A percentile compares a stretch with the other conserved stretches of the same genome.
These are phyloP conservation scores for Acropora tenuis DNA, from an alignment of 64 coral and sea anemone genomes.

Conservation along the genomic window DNA sequence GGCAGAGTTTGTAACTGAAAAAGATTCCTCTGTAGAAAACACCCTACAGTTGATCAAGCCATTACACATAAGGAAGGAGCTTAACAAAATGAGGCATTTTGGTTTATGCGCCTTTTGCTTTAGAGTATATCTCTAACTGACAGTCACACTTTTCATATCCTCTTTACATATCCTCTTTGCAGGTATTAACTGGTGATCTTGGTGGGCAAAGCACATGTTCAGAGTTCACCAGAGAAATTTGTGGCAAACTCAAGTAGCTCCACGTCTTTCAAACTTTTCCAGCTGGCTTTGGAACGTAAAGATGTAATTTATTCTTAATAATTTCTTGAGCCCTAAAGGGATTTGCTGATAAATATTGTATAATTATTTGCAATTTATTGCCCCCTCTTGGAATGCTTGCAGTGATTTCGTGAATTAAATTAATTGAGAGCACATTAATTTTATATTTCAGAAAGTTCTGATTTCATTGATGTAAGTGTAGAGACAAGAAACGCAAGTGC, in stretches of 20 bases:
- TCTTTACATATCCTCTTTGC: not conserved
- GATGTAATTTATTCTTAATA: not conserved
- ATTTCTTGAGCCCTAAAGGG: not conserved
- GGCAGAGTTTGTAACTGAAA: too few relatives aligned
- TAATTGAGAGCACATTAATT: too few relatives aligned
- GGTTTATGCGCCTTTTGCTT: not conserved
- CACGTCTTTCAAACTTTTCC: slow-evolving; percentile 11
- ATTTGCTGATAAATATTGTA: not conserved
- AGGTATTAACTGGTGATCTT: slow-evolving; percentile 94
- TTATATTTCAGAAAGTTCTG: too few relatives aligned
- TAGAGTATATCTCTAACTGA: not conserved
- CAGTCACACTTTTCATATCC: not conserved
- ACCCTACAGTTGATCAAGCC: too few relatives aligned
- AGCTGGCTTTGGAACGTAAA: slow-evolving; percentile 38
- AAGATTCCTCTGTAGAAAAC: too few relatives aligned
- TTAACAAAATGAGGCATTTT: too few relatives aligned
- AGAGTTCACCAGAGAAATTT: slow-evolving; percentile 92
- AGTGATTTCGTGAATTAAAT: too few relatives aligned
- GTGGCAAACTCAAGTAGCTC: slow-evolving; percentile 68
- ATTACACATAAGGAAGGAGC: too few relatives aligned
- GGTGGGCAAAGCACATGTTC: slow-evolving; percentile 87
- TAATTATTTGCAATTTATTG: not conserved
- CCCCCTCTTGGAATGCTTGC: too few relatives aligned
- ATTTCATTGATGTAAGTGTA: too few relatives aligned
- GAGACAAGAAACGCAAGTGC: too few relatives aligned